phyloP scores from a whole-genome alignment of 92 coral and sea anemone species.

The Palythoa grandiflora region DNA sequence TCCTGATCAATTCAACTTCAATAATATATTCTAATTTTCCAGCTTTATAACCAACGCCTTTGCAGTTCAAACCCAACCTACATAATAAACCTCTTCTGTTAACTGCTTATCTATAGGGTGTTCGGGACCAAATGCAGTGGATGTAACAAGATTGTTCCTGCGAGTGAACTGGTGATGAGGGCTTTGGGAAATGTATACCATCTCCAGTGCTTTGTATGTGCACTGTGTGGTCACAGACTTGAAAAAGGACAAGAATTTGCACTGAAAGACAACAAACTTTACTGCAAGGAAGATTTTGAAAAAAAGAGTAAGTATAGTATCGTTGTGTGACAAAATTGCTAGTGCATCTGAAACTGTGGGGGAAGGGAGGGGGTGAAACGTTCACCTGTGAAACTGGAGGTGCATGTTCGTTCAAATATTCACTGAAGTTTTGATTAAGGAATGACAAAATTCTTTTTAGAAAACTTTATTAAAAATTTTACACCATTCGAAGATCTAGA shows the following conservation, averaged over 20 bases:
- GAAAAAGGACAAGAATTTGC: constrained; percentile 99
- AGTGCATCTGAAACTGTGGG: too few relatives aligned
- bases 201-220: constrained; percentile 92
- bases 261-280: constrained; percentile 93
- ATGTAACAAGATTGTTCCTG: constrained; percentile 92
- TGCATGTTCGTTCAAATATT: too few relatives aligned
- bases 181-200: constrained; percentile 97
- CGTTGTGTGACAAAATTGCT: too few relatives aligned
- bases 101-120: constrained; percentile 62
- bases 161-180: constrained; percentile 97
- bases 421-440: too few relatives aligned
- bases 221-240: constrained; percentile 93
- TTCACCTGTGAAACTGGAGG: too few relatives aligned
- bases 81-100: background rate
- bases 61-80: background rate
- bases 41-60: too few relatives aligned
- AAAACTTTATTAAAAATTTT: too few relatives aligned
- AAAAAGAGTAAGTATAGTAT: constrained; percentile 54
- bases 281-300: constrained; percentile 92
- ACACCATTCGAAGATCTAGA: too few relatives aligned
- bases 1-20: too few relatives aligned
- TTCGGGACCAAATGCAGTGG: constrained; percentile 97
- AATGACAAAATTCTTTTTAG: too few relatives aligned
- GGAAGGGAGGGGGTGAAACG: too few relatives aligned
- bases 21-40: too few relatives aligned